Conservation (phyloP, 2,888 invertebrate genomes). For the Troilus luridus region DNA sequence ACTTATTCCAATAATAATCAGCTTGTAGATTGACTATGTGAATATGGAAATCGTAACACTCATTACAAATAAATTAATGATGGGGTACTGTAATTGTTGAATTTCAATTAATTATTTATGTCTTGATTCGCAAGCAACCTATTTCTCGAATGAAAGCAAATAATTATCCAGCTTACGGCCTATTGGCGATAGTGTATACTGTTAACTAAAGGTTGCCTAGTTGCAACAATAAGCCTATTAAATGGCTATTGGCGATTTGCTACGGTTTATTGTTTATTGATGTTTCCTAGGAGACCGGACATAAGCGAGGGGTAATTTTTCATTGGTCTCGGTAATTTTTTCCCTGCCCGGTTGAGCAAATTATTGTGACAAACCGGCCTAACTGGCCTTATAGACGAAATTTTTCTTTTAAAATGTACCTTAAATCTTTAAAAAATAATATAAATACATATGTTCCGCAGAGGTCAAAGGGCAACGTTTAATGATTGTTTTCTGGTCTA, state of each 20-base stretch:
- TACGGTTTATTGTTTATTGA: slow-evolving; percentile 55
- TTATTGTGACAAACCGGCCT: slow-evolving; percentile 32
- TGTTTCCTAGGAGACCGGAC: slow-evolving; percentile 22
- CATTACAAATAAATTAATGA: neutral
- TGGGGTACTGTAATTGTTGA: neutral
- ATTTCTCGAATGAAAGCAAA: neutral
- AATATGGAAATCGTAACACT: neutral
- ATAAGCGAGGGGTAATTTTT: slow-evolving; percentile 18
- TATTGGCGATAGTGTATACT: neutral
- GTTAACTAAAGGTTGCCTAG: neutral
- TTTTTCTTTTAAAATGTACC: neutral
- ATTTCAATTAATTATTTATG: neutral
- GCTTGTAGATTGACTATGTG: no score
- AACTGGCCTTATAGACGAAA: neutral
- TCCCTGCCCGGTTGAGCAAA: slow-evolving; percentile 52
- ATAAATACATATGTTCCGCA: neutral
- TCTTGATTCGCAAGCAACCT: neutral
- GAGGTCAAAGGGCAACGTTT: no score
- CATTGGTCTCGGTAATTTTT: slow-evolving; percentile 36
- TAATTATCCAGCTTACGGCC: neutral
- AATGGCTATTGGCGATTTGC: slow-evolving; percentile 26
- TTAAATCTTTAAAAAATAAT: neutral
- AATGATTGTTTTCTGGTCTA: no score
- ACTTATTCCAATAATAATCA: no score
- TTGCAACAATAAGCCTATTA: slow-evolving; percentile 28